A percentile compares a stretch with the other conserved stretches of the same genome.
Conservation (phyloP, 2,797 vertebrate species). For the Neomorphus geoffroyi region DNA sequence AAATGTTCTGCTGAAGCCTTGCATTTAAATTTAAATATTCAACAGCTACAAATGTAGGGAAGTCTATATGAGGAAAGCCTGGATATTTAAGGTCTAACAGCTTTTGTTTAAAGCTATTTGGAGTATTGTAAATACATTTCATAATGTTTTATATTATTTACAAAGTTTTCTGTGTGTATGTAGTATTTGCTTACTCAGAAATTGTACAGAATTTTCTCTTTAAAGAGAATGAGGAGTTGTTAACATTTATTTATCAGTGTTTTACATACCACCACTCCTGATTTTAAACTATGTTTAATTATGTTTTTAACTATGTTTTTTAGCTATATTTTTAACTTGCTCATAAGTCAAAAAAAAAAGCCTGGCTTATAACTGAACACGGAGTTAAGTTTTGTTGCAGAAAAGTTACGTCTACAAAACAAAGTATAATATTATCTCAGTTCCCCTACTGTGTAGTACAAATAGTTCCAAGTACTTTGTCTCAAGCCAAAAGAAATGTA, state of each 20-base stretch:
- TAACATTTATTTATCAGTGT: slow-evolving; percentile 35
- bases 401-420: not conserved
- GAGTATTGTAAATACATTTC: slow-evolving; percentile 24
- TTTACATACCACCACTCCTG: slow-evolving; percentile 1
- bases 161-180: not conserved
- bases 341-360: not conserved
- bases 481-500: not conserved
- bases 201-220: not conserved
- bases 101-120: slow-evolving; percentile 50
- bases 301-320: too few relatives aligned
- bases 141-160: slow-evolving; percentile 29
- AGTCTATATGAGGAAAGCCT: not conserved
- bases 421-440: not conserved
- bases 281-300: slow-evolving; percentile 45
- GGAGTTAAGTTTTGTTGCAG: not conserved
- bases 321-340: too few relatives aligned
- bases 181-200: slow-evolving; percentile 33
- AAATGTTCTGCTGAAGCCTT: not conserved
- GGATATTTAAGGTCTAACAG: slow-evolving; percentile 1
- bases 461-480: slow-evolving; percentile 2
- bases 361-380: not conserved
- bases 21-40: not conserved
- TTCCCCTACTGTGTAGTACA: not conserved
- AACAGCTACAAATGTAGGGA: not conserved
- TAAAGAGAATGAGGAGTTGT: slow-evolving; percentile 1